phyloP scores from a whole-genome alignment of 2,113 vertebrate species.

The Phylloscopus trochiloides region DNA sequence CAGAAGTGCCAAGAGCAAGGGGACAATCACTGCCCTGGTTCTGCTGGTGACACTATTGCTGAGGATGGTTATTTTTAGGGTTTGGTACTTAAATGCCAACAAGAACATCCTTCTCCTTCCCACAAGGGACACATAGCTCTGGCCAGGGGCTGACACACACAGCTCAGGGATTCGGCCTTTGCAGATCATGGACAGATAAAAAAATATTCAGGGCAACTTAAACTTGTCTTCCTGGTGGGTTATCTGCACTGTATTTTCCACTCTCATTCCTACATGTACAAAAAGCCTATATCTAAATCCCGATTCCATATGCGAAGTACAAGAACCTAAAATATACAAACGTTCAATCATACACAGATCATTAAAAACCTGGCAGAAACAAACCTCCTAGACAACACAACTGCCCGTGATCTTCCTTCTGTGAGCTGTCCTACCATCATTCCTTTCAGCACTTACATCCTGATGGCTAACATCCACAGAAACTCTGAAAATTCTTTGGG shows the following conservation, averaged over 20 bases:
- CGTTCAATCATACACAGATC: background rate
- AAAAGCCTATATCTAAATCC: background rate
- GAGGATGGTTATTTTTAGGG: background rate
- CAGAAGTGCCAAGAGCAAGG: too few species aligned
- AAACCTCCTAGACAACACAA: background rate
- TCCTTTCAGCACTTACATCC: background rate
- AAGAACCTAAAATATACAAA: background rate
- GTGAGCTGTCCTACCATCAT: background rate
- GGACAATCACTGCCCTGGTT: background rate
- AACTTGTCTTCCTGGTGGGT: background rate
- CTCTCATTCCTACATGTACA: background rate
- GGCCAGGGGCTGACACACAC: background rate
- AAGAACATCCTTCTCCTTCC: background rate
- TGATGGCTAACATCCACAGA: background rate
- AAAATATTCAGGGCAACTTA: background rate
- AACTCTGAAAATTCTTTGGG: background rate
- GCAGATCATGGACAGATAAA: background rate
- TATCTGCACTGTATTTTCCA: background rate
- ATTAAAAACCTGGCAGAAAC: background rate
- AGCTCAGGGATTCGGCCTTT: background rate
- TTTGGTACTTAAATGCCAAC: background rate
- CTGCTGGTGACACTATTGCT: rapidly evolving
- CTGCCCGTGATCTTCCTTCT: background rate
- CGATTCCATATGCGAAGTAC: background rate
- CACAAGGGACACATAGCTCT: background rate